Conservation (phyloP, 1,140 invertebrate genomes). For the Lasaia peninsularis region DNA sequence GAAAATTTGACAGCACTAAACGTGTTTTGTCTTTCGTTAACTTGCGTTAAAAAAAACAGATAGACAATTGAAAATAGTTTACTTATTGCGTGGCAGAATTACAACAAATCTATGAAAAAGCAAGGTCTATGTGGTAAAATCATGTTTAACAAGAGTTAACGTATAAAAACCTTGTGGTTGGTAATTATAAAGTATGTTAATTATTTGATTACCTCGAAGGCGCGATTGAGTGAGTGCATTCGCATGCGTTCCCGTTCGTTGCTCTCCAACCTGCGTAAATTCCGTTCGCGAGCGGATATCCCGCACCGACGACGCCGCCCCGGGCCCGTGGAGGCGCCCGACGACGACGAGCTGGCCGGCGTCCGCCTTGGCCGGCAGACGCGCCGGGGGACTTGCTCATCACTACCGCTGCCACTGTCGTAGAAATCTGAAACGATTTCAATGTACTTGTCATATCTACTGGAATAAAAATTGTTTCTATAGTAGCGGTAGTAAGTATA, state of each 20-base stretch:
- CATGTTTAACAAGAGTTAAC: no score
- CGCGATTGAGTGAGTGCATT: slow-evolving; percentile 95
- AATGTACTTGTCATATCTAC: no score
- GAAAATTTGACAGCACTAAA: no score
- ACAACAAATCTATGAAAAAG: no score
- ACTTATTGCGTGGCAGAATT: no score
- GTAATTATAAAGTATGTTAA: background rate
- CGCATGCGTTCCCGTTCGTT: slow-evolving; percentile 94
- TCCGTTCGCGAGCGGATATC: slow-evolving; percentile 87
- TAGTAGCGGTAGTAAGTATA: no score
- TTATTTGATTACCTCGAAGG: slow-evolving; percentile 85
- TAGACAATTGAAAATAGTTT: no score
- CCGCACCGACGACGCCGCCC: slow-evolving; percentile 76
- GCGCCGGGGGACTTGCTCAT: slow-evolving; percentile 45
- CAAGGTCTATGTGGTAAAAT: no score
- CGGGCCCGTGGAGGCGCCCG: slow-evolving; percentile 39
- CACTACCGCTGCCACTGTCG: slow-evolving; percentile 58
- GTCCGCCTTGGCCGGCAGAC: slow-evolving; percentile 43
- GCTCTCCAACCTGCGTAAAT: slow-evolving; percentile 90
- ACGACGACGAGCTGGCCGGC: slow-evolving; percentile 45
- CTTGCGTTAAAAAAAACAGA: no score
- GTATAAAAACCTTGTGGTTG: no score
- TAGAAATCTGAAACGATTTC: slow-evolving; percentile 53
- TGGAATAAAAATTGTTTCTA: no score
- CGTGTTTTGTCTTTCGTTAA: no score